A percentile compares a stretch with the other conserved stretches of the same genome.
phyloP scores from a whole-genome alignment of 2,888 invertebrate genomes.

The Sympetrum striolatum region DNA sequence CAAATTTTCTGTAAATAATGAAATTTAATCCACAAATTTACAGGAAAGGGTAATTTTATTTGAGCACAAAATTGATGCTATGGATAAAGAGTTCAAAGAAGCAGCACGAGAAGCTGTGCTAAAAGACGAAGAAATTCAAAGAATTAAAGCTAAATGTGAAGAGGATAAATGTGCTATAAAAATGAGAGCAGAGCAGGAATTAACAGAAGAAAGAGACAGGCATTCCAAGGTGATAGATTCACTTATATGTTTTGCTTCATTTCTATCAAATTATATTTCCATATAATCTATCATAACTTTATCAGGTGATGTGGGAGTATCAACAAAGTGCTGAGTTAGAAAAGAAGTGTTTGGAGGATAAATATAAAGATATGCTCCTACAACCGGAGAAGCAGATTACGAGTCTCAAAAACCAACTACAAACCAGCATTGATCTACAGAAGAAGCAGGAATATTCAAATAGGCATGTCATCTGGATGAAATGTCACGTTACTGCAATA shows the following conservation, averaged over 20 bases:
- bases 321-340: constrained; percentile 57
- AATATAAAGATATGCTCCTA: constrained; percentile 62
- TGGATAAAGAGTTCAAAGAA: constrained; percentile 51
- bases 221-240: not conserved
- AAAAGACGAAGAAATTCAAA: constrained; percentile 56
- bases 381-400: constrained; percentile 62
- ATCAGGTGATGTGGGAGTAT: constrained; percentile 56
- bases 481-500: not conserved
- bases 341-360: constrained; percentile 56
- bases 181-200: constrained; percentile 12
- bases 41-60: not conserved
- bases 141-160: constrained; percentile 55
- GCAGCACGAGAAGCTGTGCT: constrained; percentile 56
- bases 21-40: not conserved
- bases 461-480: not conserved
- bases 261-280: not conserved
- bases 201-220: constrained; percentile 46
- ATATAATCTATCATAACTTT: not conserved
- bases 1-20: not conserved
- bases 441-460: constrained; percentile 36
- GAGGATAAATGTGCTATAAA: constrained; percentile 56
- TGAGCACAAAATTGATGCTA: constrained; percentile 57
- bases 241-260: too few species aligned
- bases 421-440: constrained; percentile 48
- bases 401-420: constrained; percentile 63